Base-by-base conservation (phyloP, 1,140 invertebrate species). In the Drosophila biarmipes region DNA sequence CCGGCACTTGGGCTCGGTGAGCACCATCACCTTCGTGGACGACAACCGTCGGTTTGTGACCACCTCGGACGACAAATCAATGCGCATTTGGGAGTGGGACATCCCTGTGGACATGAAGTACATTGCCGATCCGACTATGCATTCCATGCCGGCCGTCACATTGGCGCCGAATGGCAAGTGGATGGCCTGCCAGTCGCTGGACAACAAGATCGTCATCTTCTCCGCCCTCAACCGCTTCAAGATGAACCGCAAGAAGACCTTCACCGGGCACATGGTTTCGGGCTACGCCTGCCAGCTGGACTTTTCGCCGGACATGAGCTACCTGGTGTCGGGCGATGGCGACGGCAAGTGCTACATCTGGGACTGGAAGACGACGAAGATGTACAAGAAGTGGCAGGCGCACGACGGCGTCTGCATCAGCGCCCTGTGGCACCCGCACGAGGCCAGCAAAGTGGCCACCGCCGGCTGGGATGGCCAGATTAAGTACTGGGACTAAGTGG, bases 41-140 rank as follows among this genome's bases (percentile, higher is more conserved):
- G 98, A 99, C 82, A 99, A 99, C 93, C 93, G 98, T 54, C 93
- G 98, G 90, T 99, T 99, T 93, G 98, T 99, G 0, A 98, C 98
- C 12, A 99, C 99, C 0, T 99, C 98, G 0, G 99, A 99, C 92
- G 99, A 99, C 92, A 99, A 99, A 93, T 99, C 98, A 92, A 93
- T 99, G 68, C 93, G 99, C 53, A 98, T 99, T 55, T 99, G 99
- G 99, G 99, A 99, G 94, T 99, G 99, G 98, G 98, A 99, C 92
- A 99, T 99, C 91, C 99, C 99, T 0, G 99, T 99, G 4, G 99
- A 99, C 92, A 99, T 99, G 96, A 99, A 99, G 92, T 99, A 99
- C 91, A 99, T 99, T 82, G 98, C 99, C n/a, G 99, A 99, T 93
- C 98, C 99, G 3, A 96, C 97, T 2, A 99, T 99, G 98, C 99